Evolutionary conservation across 2,113 vertebrate genomes (phyloP).

Genomic region (Anguilla japonica): DNA sequence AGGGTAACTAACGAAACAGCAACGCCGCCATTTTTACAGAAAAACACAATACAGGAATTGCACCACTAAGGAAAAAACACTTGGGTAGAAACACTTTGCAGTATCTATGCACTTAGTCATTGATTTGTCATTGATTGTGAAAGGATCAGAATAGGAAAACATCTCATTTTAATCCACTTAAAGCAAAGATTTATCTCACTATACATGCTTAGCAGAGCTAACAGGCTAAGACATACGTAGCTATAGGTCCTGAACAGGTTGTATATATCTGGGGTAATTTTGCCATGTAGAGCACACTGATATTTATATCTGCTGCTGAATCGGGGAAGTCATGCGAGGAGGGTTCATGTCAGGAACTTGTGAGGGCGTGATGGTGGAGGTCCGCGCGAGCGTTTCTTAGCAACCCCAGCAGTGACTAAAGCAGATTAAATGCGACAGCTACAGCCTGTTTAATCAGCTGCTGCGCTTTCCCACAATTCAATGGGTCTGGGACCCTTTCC

Average conservation of each 20-base stretch:
- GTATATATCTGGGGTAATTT: not conserved
- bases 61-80: not conserved
- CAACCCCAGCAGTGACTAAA: conserved; percentile 19
- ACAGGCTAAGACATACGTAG: not conserved
- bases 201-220: not conserved
- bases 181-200: not conserved
- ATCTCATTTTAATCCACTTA: not conserved
- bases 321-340: not conserved
- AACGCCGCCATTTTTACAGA: not conserved
- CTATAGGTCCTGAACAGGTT: not conserved
- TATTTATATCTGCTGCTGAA: not conserved
- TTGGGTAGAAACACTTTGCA: not conserved
- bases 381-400: conserved; percentile 18
- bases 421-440: conserved; percentile 9
- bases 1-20: not conserved
- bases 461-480: conserved; percentile 3
- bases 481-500: not conserved
- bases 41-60: not conserved
- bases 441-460: conserved; percentile 6
- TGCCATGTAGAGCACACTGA: not conserved
- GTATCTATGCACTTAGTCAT: no score
- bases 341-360: not conserved
- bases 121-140: not conserved
- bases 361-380: not conserved
- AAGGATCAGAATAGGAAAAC: not conserved